phyloP scores from a whole-genome alignment of 2,113 vertebrate genomes.

The Indri indri region DNA sequence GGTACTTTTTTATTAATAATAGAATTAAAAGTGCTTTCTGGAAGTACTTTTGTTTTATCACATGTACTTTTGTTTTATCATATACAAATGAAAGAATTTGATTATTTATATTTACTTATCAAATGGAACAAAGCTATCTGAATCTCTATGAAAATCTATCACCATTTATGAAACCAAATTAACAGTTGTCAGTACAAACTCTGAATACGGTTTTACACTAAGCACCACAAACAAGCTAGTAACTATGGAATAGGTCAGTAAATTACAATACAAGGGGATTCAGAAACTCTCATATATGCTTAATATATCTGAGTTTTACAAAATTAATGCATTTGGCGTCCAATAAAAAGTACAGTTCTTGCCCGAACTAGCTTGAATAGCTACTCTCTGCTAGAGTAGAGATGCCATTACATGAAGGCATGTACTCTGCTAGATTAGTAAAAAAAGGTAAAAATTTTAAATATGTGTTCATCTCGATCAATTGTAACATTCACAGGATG shows the following conservation, averaged over 20 bases:
- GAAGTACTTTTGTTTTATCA: not conserved
- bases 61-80: constrained; percentile 26
- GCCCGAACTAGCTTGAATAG: not conserved
- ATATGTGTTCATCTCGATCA: not conserved
- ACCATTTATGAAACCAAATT: not conserved
- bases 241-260: not conserved
- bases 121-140: not conserved
- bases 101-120: not conserved
- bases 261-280: not conserved
- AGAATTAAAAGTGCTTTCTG: not conserved
- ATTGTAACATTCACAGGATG: not conserved
- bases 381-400: too few relatives aligned
- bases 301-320: not conserved
- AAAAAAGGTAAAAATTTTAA: not conserved
- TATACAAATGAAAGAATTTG: not conserved
- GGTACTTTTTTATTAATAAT: not conserved
- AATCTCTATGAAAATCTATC: constrained; percentile 1
- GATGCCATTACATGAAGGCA: too few relatives aligned
- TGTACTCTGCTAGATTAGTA: not conserved
- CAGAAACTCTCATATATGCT: not conserved
- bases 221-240: not conserved
- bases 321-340: not conserved
- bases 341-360: not conserved
- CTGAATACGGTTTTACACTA: not conserved
- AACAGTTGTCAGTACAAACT: not conserved